Evolutionary conservation across 2,888 invertebrate species (phyloP).

Genomic region (Pyrochroa serraticornis): DNA sequence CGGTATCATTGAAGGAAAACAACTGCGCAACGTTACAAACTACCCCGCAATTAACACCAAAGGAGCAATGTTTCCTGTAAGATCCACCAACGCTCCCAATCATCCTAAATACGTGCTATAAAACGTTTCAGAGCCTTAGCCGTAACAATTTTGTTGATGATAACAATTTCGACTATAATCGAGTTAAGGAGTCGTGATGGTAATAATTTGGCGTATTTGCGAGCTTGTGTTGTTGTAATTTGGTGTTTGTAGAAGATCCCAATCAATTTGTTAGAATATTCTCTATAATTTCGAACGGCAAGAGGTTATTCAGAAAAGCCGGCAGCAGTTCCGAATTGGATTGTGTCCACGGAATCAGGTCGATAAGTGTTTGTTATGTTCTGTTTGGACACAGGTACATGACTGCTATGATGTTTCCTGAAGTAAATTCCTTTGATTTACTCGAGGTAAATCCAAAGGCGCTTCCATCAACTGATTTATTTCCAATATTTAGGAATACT

Average conservation of each 20-base stretch:
- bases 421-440: constrained; percentile 38
- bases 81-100: constrained; percentile 8
- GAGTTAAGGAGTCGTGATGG: constrained; percentile 10
- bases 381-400: constrained; percentile 57
- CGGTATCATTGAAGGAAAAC: constrained; percentile 41
- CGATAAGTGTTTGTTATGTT: constrained; percentile 59
- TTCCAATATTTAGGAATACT: constrained; percentile 5
- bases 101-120: constrained; percentile 8
- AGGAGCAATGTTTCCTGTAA: constrained; percentile 35
- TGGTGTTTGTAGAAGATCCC: constrained; percentile 22
- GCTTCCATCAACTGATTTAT: neutral
- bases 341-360: constrained; percentile 59
- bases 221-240: neutral
- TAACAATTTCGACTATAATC: neutral
- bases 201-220: neutral
- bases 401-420: constrained; percentile 36
- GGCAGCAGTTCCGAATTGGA: constrained; percentile 45
- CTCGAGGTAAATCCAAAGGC: constrained; percentile 29
- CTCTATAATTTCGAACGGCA: constrained; percentile 31
- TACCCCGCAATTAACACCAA: constrained; percentile 32
- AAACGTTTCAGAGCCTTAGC: neutral
- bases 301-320: constrained; percentile 32
- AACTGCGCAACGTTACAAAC: constrained; percentile 44
- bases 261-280: constrained; percentile 19
- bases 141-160: no score